Conservation (phyloP, 2,797 vertebrate genomes). For the Toxotes lorentzi region DNA sequence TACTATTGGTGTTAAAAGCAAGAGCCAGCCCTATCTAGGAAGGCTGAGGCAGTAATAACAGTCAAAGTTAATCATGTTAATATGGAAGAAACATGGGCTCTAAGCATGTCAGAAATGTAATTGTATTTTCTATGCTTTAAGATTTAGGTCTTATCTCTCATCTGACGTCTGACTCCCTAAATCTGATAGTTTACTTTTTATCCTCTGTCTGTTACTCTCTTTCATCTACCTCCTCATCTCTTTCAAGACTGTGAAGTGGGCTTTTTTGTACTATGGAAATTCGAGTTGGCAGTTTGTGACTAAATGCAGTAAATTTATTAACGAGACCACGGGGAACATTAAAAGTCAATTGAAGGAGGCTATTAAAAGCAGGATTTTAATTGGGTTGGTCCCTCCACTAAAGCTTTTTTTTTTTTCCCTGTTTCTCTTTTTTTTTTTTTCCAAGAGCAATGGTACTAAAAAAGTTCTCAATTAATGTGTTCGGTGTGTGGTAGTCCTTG, state of each 20-base stretch:
- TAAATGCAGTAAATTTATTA: slow-evolving; percentile 86
- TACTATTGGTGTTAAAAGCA: slow-evolving; percentile 36
- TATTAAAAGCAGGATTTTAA: slow-evolving; percentile 86
- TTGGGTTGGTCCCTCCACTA: slow-evolving; percentile 80
- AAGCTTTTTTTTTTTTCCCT: slow-evolving; percentile 59
- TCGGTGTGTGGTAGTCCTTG: slow-evolving; percentile 74
- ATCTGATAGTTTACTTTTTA: slow-evolving; percentile 49
- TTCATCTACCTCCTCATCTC: slow-evolving; percentile 66
- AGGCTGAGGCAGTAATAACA: slow-evolving; percentile 34
- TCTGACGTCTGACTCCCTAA: slow-evolving; percentile 53
- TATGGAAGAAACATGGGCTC: slow-evolving; percentile 27
- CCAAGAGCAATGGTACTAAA: slow-evolving; percentile 69
- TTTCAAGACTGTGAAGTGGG: slow-evolving; percentile 49
- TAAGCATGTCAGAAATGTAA: slow-evolving; percentile 49
- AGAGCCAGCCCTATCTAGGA: slow-evolving; percentile 26
- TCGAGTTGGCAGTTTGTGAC: slow-evolving; percentile 81
- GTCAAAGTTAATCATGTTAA: slow-evolving; percentile 60
- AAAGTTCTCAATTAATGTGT: slow-evolving; percentile 73
- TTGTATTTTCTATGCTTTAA: slow-evolving; percentile 34
- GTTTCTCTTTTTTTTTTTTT: slow-evolving; percentile 30
- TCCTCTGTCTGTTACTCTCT: slow-evolving; percentile 47
- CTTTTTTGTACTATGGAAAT: slow-evolving; percentile 75
- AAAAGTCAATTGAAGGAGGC: slow-evolving; percentile 86
- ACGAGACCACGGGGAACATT: slow-evolving; percentile 83
- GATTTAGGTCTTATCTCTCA: slow-evolving; percentile 56